Conservation (phyloP, 2,113 vertebrate species). For the Megaceryle torquata region DNA sequence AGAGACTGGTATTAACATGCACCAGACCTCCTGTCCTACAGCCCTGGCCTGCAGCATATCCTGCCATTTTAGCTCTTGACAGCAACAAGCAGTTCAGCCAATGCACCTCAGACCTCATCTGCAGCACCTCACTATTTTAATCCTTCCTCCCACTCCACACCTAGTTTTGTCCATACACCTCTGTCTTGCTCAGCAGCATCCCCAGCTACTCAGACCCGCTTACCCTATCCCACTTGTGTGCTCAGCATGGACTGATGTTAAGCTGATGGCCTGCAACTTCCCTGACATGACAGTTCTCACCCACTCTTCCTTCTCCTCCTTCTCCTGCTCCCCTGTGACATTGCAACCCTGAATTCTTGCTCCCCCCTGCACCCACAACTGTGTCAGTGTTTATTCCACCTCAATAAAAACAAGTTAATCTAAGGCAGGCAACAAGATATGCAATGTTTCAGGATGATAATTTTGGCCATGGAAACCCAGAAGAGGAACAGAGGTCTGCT, state of each 20-base stretch:
- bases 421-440: neutral
- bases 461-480: neutral
- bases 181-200: neutral
- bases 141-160: neutral
- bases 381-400: neutral
- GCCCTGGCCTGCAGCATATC: neutral
- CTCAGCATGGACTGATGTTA: neutral
- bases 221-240: neutral
- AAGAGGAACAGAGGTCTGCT: neutral
- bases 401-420: neutral
- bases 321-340: neutral
- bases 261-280: neutral
- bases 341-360: neutral
- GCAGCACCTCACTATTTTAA: neutral
- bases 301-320: neutral
- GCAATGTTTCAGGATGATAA: neutral
- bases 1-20: neutral
- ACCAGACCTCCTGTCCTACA: neutral
- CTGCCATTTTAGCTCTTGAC: neutral
- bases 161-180: neutral
- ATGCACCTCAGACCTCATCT: neutral
- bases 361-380: neutral
- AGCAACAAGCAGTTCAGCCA: neutral
- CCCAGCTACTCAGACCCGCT: neutral
- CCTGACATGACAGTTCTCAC: neutral